Evolutionary conservation across 2,888 invertebrate species (phyloP), one percentile per base, ranked within the genome.

Genomic region (Drosophila ustulata): DNA sequence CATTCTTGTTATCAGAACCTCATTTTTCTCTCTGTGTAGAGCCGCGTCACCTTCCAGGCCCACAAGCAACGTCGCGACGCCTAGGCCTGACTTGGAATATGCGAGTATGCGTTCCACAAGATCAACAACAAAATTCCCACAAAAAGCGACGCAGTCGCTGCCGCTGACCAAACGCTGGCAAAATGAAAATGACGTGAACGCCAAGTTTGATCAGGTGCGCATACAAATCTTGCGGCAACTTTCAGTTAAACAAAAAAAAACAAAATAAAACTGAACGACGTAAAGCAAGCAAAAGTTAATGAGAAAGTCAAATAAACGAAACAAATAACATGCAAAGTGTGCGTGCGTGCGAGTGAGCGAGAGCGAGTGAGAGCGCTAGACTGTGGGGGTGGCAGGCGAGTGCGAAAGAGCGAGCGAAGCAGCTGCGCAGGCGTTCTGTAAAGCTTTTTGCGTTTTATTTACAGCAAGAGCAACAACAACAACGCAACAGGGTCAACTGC

Each of bases 201-300:
- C 74, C 69, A 81, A 88, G 89, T 86, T 86, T 86, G 85, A 86
- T 86, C 85, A 86, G 85, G 85, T 86, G 85, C 87, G 87, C 88
- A 80, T 62, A 81, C 87, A 85, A 86, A 86, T 83, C 88, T 86
- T 79, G 70, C 72, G 64, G 69, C 80, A 79, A 85, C 88, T 88
- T 88, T 88, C 82, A 85, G 83, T 75, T 82, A 71, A 86, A 64
- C 80, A 78, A 73, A 76, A 47, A 71, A 59, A 51, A 58, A 56
- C 45, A 18, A 18, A 23, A 37, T 53, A 63, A 59, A 52, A 68
- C 43, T 34, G 52, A 71, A 65, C 61, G 30, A 56, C 65, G 58
- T 59, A 81, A 81, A 74, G 78, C 62, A 85, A 86, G 84, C 88
- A 76, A 87, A 88, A 87, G 84, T 86, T 86, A 86, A 86, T 86